Evolutionary conservation across 2,113 vertebrate species (phyloP), one percentile per base, ranked within the genome.

Genomic region (Caloenas nicobarica): DNA sequence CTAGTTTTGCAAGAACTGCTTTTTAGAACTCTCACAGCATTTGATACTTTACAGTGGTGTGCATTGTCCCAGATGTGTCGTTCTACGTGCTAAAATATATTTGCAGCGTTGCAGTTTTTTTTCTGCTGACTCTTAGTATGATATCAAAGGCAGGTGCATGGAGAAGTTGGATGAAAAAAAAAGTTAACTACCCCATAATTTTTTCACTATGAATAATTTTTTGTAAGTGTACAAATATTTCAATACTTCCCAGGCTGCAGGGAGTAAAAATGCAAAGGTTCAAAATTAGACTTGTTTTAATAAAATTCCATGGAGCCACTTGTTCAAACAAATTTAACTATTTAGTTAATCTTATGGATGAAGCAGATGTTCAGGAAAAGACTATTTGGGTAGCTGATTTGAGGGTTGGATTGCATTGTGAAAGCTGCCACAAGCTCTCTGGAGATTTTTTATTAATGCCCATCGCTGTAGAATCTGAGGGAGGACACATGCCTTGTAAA

Each of bases 1-100:
- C 88, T 90, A 95, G 86, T 92, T 97, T 96, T 97, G 96, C 96
- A 97, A 93, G 51, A 93, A 56, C 53, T 96, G 96, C 93, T 97
- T 62, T 97, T 97, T 95, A 65, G 46, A 48, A 96, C 53, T 68
- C 88, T 96, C 9, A 50, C 71, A 69, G 50, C 48, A 87, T 91
- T 88, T 82, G 48, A 96, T 93, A 72, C 79, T 93, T 95, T 95
- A 72, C 86, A 91, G 53, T 91, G 62, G 71, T 66, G 53, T 93
- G 57, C 3, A 5, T 62, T 95, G 95, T 90, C 96, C 95, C 95
- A 96, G 81, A 92, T 97, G 90, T 94, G 94, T 95, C 91, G 5
- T 95, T 96, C 85, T 87, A 66, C 1, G 40, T 78, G 87, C 53
- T 91, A 87, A 95, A 97, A 95, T 97, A 95, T 69, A 96, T 94